A percentile compares a stretch with the other conserved stretches of the same genome.
phyloP scores from a whole-genome alignment of 2,888 invertebrate genomes.

The Sinotaia quadrata region DNA sequence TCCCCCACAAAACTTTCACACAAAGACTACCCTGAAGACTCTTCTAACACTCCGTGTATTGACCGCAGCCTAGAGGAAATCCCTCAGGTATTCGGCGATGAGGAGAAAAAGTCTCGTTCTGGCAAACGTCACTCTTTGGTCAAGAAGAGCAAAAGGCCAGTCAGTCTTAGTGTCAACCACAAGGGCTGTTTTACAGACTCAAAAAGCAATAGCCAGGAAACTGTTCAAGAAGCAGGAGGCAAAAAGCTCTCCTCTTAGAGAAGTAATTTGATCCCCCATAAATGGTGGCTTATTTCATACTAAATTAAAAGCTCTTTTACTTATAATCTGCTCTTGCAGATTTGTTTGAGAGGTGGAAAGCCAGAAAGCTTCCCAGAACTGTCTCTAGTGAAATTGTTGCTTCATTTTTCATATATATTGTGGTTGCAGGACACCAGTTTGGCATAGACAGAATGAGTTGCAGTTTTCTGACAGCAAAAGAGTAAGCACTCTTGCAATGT shows the following conservation, averaged over 20 bases:
- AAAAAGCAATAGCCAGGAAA: conserved; percentile 18
- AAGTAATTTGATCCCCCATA: neutral
- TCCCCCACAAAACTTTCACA: conserved; percentile 16
- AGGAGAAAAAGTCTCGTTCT: conserved; percentile 4
- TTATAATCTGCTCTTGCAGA: neutral
- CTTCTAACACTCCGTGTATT: conserved; percentile 59
- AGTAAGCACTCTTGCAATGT: too few relatives aligned
- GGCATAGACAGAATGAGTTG: too few relatives aligned
- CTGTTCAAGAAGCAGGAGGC: conserved; percentile 15
- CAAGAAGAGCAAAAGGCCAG: conserved; percentile 37
- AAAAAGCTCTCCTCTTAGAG: conserved; percentile 2
- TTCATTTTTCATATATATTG: neutral
- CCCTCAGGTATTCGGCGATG: conserved; percentile 33
- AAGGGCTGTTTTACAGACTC: conserved; percentile 21
- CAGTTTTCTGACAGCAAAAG: too few relatives aligned
- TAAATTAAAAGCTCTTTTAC: neutral
- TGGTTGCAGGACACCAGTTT: neutral
- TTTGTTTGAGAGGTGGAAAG: neutral
- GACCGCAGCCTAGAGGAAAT: conserved; percentile 65
- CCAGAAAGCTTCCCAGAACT: neutral
- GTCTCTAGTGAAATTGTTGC: neutral
- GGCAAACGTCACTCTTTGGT: conserved; percentile 5
- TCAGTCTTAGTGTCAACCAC: conserved; percentile 39
- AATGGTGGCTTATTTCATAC: neutral
- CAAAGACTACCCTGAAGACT: conserved; percentile 37